Evolutionary conservation across 2,113 vertebrate species (phyloP).

Genomic region (Leptobrachium leishanense): DNA sequence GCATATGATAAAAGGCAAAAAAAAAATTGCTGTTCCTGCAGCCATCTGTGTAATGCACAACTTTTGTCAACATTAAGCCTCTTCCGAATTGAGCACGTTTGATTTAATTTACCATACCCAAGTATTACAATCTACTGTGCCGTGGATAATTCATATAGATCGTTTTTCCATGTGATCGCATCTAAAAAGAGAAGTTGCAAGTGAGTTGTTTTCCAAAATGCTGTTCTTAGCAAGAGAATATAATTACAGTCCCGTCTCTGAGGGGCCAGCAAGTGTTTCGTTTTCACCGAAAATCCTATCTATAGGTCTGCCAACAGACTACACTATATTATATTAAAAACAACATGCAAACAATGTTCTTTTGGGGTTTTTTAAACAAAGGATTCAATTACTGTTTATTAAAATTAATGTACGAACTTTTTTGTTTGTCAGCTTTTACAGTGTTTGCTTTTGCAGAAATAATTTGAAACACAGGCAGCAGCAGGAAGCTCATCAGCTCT

Average conservation of each 20-base stretch:
- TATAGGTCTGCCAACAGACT: conserved; percentile 17
- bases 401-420: conserved; percentile 19
- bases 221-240: conserved; percentile 50
- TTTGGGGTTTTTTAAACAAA: conserved; percentile 7
- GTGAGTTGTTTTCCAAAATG: conserved; percentile 45
- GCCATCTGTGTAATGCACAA: conserved; percentile 43
- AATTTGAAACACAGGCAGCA: too few species aligned
- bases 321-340: conserved; percentile 42
- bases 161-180: conserved; percentile 17
- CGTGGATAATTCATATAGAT: conserved; percentile 47
- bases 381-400: conserved; percentile 35
- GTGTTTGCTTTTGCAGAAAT: too few species aligned
- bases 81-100: conserved; percentile 41
- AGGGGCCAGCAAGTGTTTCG: conserved; percentile 32
- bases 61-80: conserved; percentile 47
- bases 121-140: conserved; percentile 21
- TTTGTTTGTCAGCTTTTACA: too few species aligned
- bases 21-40: conserved; percentile 34
- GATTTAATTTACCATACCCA: conserved; percentile 45
- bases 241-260: conserved; percentile 36
- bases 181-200: conserved; percentile 48
- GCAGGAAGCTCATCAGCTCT: too few species aligned
- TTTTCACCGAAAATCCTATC: conserved; percentile 20
- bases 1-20: conserved; percentile 31
- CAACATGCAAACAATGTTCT: conserved; percentile 28